Evolutionary conservation across 2,888 invertebrate genomes (phyloP).

Genomic region (Lacanobia oleracea): DNA sequence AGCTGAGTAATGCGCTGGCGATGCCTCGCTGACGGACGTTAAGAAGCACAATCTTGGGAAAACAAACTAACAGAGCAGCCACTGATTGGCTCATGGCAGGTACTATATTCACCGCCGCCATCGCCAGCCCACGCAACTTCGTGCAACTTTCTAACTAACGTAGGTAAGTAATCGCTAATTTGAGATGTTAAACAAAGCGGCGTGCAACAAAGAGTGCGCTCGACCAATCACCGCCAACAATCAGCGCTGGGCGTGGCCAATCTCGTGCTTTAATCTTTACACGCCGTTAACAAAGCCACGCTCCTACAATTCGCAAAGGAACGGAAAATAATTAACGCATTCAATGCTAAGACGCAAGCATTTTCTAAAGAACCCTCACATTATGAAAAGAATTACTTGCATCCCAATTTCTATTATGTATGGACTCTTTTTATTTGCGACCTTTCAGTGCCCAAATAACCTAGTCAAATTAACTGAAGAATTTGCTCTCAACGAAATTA

Average conservation of each 20-base stretch:
- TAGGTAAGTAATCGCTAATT: slow-evolving; percentile 77
- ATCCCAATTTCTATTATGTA: slow-evolving; percentile 26
- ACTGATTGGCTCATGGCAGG: slow-evolving; percentile 58
- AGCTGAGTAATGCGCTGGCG: slow-evolving; percentile 40
- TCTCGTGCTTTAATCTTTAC: slow-evolving; percentile 80
- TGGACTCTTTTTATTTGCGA: slow-evolving; percentile 5
- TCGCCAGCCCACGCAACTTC: slow-evolving; percentile 57
- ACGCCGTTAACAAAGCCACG: slow-evolving; percentile 81
- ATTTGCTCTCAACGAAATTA: not conserved
- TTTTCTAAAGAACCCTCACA: slow-evolving; percentile 66
- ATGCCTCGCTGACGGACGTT: slow-evolving; percentile 30
- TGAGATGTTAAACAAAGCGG: slow-evolving; percentile 83
- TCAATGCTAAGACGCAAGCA: slow-evolving; percentile 70
- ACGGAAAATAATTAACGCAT: slow-evolving; percentile 84
- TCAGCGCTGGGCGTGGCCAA: slow-evolving; percentile 83
- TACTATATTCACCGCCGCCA: slow-evolving; percentile 42
- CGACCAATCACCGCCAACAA: slow-evolving; percentile 83
- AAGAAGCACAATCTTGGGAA: slow-evolving; percentile 39
- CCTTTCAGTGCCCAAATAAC: not conserved
- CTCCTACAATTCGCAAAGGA: slow-evolving; percentile 81
- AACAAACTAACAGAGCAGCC: slow-evolving; percentile 43
- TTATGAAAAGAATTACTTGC: slow-evolving; percentile 65
- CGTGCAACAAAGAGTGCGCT: slow-evolving; percentile 81
- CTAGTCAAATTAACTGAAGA: not conserved
- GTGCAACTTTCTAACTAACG: slow-evolving; percentile 62